phyloP scores from a whole-genome alignment of 2,888 invertebrate species.

The Acrobeloides nanus region DNA sequence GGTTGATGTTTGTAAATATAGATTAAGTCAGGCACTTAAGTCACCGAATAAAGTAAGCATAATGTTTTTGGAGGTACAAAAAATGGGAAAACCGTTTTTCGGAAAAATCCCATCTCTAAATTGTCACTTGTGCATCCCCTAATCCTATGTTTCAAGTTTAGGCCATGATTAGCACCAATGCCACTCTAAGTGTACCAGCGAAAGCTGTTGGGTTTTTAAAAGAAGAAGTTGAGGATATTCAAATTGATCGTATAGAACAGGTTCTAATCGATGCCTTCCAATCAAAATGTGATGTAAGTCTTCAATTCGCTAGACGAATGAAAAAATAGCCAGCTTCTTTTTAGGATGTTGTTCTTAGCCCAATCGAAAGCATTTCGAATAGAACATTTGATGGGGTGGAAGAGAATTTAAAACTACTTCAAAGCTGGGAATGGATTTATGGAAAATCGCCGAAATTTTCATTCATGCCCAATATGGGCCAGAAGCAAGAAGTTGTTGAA shows the following conservation, averaged over 20 bases:
- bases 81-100: too few relatives aligned
- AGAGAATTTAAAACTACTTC: conserved; percentile 65
- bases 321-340: too few relatives aligned
- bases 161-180: conserved; percentile 74
- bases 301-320: too few relatives aligned
- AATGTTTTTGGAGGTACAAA: too few relatives aligned
- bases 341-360: too few relatives aligned
- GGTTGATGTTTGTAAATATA: conserved; percentile 64
- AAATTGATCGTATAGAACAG: conserved; percentile 64
- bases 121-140: neutral
- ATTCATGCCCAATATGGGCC: conserved; percentile 1
- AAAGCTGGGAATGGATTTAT: conserved; percentile 76
- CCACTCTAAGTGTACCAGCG: conserved; percentile 75
- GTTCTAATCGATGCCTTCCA: conserved; percentile 72
- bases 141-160: conserved; percentile 56
- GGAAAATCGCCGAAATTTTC: conserved; percentile 76
- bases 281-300: conserved; percentile 76
- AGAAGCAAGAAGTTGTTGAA: conserved; percentile 3
- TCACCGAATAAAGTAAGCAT: conserved; percentile 15
- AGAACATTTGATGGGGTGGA: conserved; percentile 10
- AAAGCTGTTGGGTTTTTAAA: conserved; percentile 71
- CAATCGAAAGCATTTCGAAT: too few relatives aligned
- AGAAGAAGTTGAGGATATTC: conserved; percentile 64
- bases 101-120: neutral
- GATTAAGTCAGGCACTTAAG: conserved; percentile 28